A percentile compares a stretch with the other conserved stretches of the same genome.
phyloP scores from a whole-genome alignment of 2,888 invertebrate species.

The Fabriciana adippe region DNA sequence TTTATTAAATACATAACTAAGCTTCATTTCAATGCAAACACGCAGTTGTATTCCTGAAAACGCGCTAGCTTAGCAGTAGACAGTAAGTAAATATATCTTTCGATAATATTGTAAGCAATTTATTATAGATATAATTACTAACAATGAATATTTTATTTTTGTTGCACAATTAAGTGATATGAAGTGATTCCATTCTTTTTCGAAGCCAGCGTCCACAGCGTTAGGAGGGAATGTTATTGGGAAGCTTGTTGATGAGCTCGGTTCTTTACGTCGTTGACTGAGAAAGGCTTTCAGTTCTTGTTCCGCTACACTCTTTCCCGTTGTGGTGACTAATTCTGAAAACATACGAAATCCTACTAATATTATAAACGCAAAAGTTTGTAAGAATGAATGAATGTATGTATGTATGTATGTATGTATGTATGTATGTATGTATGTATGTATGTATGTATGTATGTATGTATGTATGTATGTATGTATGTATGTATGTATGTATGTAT shows the following conservation, averaged over 20 bases:
- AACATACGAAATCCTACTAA: background rate
- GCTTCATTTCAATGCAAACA: too few species aligned
- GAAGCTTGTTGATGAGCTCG: background rate
- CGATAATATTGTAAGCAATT: constrained; percentile 60
- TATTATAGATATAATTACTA: constrained; percentile 55
- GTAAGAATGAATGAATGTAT: too few species aligned
- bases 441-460: too few species aligned
- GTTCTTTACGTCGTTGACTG: background rate
- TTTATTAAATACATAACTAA: too few species aligned
- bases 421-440: too few species aligned
- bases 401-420: too few species aligned
- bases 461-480: too few species aligned
- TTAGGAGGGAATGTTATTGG: constrained; percentile 46
- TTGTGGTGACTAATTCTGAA: constrained; percentile 8
- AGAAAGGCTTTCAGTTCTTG: constrained; percentile 56
- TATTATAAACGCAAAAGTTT: too few species aligned
- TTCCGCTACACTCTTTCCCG: constrained; percentile 55
- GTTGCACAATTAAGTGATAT: constrained; percentile 47
- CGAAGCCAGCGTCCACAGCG: constrained; percentile 49
- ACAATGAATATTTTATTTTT: constrained; percentile 44
- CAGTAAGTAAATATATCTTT: constrained; percentile 28
- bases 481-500: too few species aligned
- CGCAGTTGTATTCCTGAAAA: background rate
- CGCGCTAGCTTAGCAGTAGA: constrained; percentile 25
- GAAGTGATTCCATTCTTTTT: constrained; percentile 60